Evolutionary conservation across 2,113 vertebrate species (phyloP).

Genomic region (Uria aalge): DNA sequence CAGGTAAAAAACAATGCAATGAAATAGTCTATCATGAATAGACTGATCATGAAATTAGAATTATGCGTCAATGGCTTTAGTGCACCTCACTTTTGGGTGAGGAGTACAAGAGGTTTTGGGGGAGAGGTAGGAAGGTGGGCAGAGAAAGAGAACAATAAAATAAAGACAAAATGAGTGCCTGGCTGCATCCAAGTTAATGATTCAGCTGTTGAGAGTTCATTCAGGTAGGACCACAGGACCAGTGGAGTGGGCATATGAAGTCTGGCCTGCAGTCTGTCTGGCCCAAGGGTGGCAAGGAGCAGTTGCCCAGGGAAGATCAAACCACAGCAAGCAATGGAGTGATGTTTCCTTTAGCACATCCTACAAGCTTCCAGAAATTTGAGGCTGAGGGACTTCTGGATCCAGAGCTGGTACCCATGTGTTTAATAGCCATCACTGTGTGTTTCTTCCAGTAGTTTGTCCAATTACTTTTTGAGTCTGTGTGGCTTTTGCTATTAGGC

Average conservation of each 20-base stretch:
- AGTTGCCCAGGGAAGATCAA: not conserved
- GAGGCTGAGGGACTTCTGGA: not conserved
- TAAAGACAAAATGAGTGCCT: not conserved
- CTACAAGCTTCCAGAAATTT: not conserved
- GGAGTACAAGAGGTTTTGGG: not conserved
- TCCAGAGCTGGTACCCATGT: not conserved
- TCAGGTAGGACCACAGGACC: not conserved
- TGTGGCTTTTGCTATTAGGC: not conserved
- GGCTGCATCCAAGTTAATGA: not conserved
- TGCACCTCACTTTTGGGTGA: not conserved
- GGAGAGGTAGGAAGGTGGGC: not conserved
- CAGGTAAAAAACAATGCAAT: not conserved
- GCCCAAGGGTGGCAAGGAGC: not conserved
- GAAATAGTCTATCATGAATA: not conserved
- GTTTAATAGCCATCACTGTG: not conserved
- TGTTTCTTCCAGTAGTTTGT: not conserved
- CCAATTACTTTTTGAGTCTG: not conserved
- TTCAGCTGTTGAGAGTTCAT: not conserved
- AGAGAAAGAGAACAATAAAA: not conserved
- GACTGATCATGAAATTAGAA: not conserved
- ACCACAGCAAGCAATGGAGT: not conserved
- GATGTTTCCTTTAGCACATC: not conserved
- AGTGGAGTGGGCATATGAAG: not conserved
- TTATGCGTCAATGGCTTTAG: not conserved
- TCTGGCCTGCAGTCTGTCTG: not conserved